These are phyloP conservation scores for Potamilus streckersoni DNA, from an alignment of 1,140 invertebrate genomes.

Conservation along the genomic window DNA sequence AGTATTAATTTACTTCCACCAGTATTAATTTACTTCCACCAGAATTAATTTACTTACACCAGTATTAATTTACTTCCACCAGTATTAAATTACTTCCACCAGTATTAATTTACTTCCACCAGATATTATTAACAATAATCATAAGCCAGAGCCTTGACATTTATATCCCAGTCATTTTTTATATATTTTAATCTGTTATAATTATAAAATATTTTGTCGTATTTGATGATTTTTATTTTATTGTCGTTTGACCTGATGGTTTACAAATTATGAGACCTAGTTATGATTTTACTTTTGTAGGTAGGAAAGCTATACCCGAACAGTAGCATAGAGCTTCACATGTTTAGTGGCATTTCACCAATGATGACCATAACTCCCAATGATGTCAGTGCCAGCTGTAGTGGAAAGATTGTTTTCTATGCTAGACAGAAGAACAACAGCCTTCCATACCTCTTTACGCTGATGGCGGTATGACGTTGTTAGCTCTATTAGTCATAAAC, in stretches of 20 bases:
- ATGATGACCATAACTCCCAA: conserved; percentile 1
- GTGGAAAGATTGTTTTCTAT: conserved; percentile 19
- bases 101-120: background rate
- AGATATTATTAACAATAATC: background rate
- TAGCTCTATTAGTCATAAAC: too few relatives aligned
- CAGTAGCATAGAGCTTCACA: conserved; percentile 21
- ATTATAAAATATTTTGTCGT: conserved; percentile 14
- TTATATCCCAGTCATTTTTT: conserved; percentile 7
- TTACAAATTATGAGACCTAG: background rate
- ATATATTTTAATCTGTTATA: conserved; percentile 6
- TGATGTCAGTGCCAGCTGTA: conserved; percentile 4
- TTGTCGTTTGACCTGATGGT: conserved; percentile 5
- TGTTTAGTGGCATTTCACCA: conserved; percentile 29
- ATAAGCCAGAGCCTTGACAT: conserved; percentile 20
- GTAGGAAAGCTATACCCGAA: conserved; percentile 33
- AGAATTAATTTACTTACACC: background rate
- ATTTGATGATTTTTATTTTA: background rate
- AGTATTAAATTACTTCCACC: background rate
- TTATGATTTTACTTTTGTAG: background rate
- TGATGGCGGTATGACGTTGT: conserved; percentile 10
- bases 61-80: background rate
- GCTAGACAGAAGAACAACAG: background rate
- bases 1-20: background rate
- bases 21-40: background rate
- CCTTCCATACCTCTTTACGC: conserved; percentile 5